Evolutionary conservation across 2,113 vertebrate species (phyloP).

Genomic region (Grallaria varia): DNA sequence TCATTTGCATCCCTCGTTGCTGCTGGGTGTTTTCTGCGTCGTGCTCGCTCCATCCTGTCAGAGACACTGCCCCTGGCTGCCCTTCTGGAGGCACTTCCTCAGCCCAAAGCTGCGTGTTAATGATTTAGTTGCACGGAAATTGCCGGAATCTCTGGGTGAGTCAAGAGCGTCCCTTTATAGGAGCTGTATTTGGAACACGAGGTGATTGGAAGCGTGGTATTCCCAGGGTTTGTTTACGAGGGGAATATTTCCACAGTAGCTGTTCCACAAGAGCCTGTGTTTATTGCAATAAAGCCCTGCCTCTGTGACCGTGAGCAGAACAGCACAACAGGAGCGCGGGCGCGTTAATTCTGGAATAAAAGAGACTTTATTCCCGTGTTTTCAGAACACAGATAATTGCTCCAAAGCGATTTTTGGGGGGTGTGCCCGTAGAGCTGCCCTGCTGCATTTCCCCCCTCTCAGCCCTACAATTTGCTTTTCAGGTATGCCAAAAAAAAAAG

Average conservation of each 20-base stretch:
- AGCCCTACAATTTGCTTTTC: not conserved
- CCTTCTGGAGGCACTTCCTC: not conserved
- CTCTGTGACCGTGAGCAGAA: not conserved
- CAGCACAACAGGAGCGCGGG: not conserved
- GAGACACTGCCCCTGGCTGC: accelerated
- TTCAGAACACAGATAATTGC: not conserved
- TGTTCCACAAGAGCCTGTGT: not conserved
- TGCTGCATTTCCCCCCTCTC: not conserved
- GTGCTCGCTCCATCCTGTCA: not conserved
- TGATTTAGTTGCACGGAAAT: not conserved
- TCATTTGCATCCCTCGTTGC: not conserved
- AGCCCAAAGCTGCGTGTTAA: not conserved
- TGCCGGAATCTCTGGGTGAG: not conserved
- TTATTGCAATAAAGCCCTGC: not conserved
- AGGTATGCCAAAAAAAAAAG: not conserved
- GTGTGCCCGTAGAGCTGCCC: not conserved
- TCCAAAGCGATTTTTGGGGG: not conserved
- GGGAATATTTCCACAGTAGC: not conserved
- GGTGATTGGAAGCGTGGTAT: not conserved
- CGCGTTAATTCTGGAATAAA: not conserved
- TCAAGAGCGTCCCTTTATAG: not conserved
- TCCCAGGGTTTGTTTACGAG: not conserved
- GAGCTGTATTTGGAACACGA: not conserved
- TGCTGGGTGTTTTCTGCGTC: not conserved
- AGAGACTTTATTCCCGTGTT: not conserved